Evolutionary conservation across 2,888 invertebrate species (phyloP).

Genomic region (Clivina fossor): DNA sequence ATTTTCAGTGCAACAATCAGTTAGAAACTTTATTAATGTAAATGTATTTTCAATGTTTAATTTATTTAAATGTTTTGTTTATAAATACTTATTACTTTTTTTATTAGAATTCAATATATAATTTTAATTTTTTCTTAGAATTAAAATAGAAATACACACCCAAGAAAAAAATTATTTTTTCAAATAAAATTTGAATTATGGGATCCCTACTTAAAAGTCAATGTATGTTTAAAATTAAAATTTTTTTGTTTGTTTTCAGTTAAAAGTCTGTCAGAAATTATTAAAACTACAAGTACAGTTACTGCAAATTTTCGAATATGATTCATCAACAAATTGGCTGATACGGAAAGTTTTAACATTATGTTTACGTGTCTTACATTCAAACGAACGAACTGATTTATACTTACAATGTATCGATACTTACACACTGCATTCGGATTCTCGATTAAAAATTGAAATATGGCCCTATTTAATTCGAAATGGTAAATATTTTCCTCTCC

Average conservation of each 20-base stretch:
- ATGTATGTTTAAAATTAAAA: neutral
- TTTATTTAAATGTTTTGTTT: too few species aligned
- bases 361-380: constrained; percentile 46
- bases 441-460: constrained; percentile 49
- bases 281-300: constrained; percentile 52
- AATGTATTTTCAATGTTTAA: too few species aligned
- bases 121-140: too few species aligned
- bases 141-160: too few species aligned
- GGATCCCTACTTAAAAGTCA: neutral
- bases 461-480: constrained; percentile 60
- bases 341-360: constrained; percentile 48
- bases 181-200: too few species aligned
- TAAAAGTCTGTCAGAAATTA: constrained; percentile 53
- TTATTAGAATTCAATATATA: too few species aligned
- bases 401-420: constrained; percentile 79
- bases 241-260: constrained; percentile 43
- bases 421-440: constrained; percentile 58
- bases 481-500: constrained; percentile 51
- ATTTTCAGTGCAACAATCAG: too few species aligned
- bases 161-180: too few species aligned
- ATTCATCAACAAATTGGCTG: constrained; percentile 54
- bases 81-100: too few species aligned
- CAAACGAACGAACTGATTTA: constrained; percentile 58
- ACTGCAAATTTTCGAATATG: constrained; percentile 46
- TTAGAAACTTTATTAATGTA: too few species aligned